Evolutionary conservation across 2,797 vertebrate genomes (phyloP).

Genomic region (Lacerta viridis): DNA sequence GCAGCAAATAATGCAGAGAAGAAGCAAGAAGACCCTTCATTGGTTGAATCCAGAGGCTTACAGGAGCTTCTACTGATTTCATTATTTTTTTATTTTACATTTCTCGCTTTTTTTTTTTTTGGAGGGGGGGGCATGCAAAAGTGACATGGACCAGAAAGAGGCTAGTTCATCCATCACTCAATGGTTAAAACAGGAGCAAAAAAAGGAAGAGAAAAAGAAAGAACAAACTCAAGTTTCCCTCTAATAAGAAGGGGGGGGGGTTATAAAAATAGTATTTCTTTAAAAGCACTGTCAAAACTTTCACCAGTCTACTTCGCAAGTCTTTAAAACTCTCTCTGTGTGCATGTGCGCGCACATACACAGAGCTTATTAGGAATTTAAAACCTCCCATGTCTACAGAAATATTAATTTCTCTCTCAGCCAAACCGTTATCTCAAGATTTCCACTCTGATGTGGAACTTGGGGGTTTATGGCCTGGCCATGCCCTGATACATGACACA

Average conservation of each 20-base stretch:
- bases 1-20: too few species aligned
- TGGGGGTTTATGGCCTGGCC: constrained; percentile 71
- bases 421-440: constrained; percentile 72
- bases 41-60: too few species aligned
- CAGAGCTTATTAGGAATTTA: constrained; percentile 55
- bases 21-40: too few species aligned
- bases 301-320: constrained; percentile 16
- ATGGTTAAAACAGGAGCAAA: not conserved
- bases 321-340: constrained; percentile 29
- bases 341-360: not conserved
- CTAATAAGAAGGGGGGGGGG: not conserved
- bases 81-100: too few species aligned
- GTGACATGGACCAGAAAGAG: too few species aligned
- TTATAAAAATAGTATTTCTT: not conserved
- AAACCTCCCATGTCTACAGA: constrained; percentile 71
- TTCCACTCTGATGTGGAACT: constrained; percentile 80
- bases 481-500: constrained; percentile 73
- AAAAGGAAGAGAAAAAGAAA: not conserved
- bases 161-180: too few species aligned
- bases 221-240: not conserved
- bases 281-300: constrained; percentile 46
- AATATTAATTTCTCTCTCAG: constrained; percentile 66
- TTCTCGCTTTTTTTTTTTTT: too few species aligned
- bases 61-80: too few species aligned
- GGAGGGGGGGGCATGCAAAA: too few species aligned